Conservation (phyloP, 2,113 vertebrate genomes). For the Xenus cinereus region DNA sequence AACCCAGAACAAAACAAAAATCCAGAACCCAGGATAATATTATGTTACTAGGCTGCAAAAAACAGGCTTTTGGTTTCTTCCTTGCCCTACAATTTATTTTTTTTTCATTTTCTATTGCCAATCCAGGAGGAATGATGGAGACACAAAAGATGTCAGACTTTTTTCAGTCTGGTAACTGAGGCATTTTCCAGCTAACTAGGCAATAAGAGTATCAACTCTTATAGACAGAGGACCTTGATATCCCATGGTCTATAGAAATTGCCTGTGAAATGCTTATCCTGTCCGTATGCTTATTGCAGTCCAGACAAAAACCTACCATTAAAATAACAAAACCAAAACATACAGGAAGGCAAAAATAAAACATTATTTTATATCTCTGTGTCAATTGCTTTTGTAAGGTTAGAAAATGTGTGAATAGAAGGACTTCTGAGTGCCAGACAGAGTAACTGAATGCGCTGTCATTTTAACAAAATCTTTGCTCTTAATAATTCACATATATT, state of each 20-base stretch:
- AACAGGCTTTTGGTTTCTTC: not conserved
- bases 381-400: not conserved
- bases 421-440: not conserved
- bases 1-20: no score
- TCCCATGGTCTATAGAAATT: not conserved
- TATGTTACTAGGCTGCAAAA: not conserved
- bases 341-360: not conserved
- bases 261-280: not conserved
- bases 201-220: not conserved
- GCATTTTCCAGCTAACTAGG: not conserved
- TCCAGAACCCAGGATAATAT: no score
- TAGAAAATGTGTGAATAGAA: not conserved
- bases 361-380: not conserved
- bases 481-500: not conserved
- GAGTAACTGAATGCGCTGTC: not conserved
- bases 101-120: not conserved
- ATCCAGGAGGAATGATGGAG: not conserved
- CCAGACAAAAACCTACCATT: not conserved
- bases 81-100: not conserved
- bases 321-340: not conserved
- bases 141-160: rapidly evolving
- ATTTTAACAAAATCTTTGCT: not conserved
- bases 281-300: not conserved
- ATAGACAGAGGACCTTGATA: not conserved
- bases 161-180: not conserved